Evolutionary conservation across 2,888 invertebrate species (phyloP), one percentile per base, ranked within the genome.

Genomic region (Selenia dentaria): DNA sequence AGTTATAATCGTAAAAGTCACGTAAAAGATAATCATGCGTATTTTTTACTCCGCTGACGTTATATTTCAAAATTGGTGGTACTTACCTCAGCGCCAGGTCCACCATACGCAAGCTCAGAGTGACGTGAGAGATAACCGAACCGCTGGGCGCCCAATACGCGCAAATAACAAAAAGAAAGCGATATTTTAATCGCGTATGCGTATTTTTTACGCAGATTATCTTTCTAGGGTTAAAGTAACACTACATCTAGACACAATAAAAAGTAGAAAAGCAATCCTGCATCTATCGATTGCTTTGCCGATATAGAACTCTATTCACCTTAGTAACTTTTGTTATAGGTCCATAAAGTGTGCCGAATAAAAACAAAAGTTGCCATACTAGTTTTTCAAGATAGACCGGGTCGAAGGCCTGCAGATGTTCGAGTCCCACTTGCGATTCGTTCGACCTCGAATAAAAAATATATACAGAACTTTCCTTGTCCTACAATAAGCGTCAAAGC

Each of bases 351-450:
- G 68, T 73, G 71, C 63, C 69, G 61, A 75, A 74, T 73, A 86
- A 86, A 86, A 87, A 80, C 77, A 87, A 88, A 86, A 88, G 87
- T 87, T 65, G 79, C 75, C 51, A 68, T 76, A 81, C 87, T 70
- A 81, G 87, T 87, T 86, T 78, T 76, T 78, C 80, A 67, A 83
- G 83, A 81, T 72, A 71, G 68, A 62, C n/a, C 75, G 70, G 79
- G 79, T 79, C 74, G 74, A 70, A 74, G 70, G 70, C 67, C 68
- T 64, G 62, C 62, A 59, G 60, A 63, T 65, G 68, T 59, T 60
- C 57, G 61, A 70, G 69, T 58, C 72, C 74, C 70, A 74, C 73
- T 77, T 78, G 76, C 75, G 67, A 79, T 74, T 69, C 70, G 65
- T 68, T 65, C 64, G 80, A 71, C 83, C 81, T 81, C 82, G 71